Conservation (phyloP, 2,797 vertebrate species). For the Anisognathus igniventris region DNA sequence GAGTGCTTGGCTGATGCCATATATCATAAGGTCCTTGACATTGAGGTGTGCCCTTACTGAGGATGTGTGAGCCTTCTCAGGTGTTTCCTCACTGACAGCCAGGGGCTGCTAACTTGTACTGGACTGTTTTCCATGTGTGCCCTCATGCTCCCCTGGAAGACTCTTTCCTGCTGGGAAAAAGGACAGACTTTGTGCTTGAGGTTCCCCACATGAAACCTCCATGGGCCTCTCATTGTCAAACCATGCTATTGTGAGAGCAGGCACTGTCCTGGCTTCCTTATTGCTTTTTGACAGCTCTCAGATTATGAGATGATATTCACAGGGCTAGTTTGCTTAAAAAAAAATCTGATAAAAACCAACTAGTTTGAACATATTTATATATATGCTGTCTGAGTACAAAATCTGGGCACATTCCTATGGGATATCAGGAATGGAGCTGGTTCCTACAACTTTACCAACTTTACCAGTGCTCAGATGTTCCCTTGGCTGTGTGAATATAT, state of each 20-base stretch:
- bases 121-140: background rate
- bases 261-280: background rate
- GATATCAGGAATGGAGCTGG: fast-evolving
- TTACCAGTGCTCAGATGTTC: background rate
- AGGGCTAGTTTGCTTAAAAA: background rate
- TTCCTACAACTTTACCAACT: background rate
- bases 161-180: background rate
- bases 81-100: background rate
- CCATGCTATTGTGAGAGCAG: background rate
- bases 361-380: background rate
- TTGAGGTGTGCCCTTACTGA: conserved; percentile 79
- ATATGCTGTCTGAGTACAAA: background rate
- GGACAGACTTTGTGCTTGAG: background rate
- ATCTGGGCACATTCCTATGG: background rate
- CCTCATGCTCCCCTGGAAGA: background rate
- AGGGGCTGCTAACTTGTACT: fast-evolving
- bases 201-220: background rate
- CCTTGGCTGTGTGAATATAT: background rate
- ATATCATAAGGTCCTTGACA: conserved; percentile 88
- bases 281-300: background rate
- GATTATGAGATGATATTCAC: background rate
- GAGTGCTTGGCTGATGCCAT: conserved; percentile 87
- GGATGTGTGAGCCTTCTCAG: background rate
- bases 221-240: background rate
- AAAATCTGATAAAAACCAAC: background rate